Evolutionary conservation across 2,797 vertebrate species (phyloP), one percentile per base, ranked within the genome.

Genomic region (Cephalopachus bancanus): DNA sequence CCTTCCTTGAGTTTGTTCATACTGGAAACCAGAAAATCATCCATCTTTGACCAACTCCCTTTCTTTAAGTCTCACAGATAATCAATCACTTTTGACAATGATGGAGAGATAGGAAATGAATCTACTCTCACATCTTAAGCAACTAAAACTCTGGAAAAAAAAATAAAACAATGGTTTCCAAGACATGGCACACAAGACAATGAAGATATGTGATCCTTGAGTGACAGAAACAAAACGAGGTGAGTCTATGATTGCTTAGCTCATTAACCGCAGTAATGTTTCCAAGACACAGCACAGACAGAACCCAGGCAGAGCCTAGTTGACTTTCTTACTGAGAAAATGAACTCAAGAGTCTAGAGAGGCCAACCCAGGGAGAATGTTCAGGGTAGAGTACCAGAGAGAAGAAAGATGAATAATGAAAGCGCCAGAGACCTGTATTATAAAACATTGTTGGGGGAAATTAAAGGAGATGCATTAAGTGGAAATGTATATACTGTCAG

Each of bases 51-150:
- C 14, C 37, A 78, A 44, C 20, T 55, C 37, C 7, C 19, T 78
- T 74, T 93, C 76, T 83, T 85, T 9, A 94, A 89, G 26, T 83
- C 19, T 96, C 33, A 91, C 1, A 89, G 62, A 81, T 95, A 93
- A 88, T 90, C 83, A 94, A 79, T 93, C 64, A 80, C 24, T 60
- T 93, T 37, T 86, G 85, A 87, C 60, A 95, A 78, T 44, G 26
- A 69, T 22, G 11, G 30, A 65, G 22, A 71, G 19, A 85, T 4
- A 80, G 83, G 51, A 60, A 69, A 74, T 62, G 7, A 74, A 74
- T 83, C 93, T 81, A 74, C 26, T 37, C 9, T 89, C 59, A 86
- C 8, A 78, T 92, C 28, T 72, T 83, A 95, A 94, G 86, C 59
- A 95, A 87, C 59, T 62, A 64, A 92, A 95, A 87, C 69, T 44